A percentile compares a stretch with the other conserved stretches of the same genome.
phyloP scores from a whole-genome alignment of 2,797 vertebrate species.

The Luscinia megarhynchos region DNA sequence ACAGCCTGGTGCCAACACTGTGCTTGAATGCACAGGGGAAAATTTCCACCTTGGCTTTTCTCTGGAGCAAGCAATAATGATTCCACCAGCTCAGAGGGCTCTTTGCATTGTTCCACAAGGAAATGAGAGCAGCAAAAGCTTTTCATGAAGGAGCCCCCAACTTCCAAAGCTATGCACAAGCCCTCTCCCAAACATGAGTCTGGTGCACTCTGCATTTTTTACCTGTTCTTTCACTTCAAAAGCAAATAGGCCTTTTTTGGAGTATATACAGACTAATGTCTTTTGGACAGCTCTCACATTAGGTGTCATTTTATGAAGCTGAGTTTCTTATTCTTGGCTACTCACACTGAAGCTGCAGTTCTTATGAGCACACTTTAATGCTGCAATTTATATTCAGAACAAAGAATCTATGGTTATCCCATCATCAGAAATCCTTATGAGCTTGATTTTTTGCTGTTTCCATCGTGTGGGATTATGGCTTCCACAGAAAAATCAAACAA shows the following conservation, averaged over 20 bases:
- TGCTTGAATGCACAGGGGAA: neutral
- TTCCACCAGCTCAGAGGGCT: neutral
- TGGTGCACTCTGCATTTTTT: neutral
- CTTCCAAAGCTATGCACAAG: neutral
- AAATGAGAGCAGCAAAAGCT: neutral
- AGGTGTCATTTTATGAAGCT: constrained; percentile 44
- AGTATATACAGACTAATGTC: neutral
- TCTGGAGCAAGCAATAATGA: neutral
- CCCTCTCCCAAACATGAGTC: neutral
- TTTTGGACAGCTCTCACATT: constrained; percentile 22
- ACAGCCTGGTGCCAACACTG: neutral
- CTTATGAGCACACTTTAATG: constrained; percentile 43
- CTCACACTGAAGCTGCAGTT: neutral
- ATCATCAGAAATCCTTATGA: constrained; percentile 28
- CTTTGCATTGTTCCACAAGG: neutral
- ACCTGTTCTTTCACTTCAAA: neutral
- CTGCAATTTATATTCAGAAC: constrained; percentile 59
- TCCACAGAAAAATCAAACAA: neutral
- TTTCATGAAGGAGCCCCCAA: neutral
- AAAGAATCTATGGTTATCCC: constrained; percentile 26
- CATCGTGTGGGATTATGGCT: neutral
- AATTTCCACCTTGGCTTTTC: neutral
- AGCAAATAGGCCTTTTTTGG: neutral
- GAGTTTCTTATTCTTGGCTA: constrained; percentile 44
- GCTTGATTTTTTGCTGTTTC: neutral